Percentiles rank a stretch among this genome's conserved stretches.
phyloP scores from a whole-genome alignment of 2,113 vertebrate genomes.

The Cranoglanis bouderius region DNA sequence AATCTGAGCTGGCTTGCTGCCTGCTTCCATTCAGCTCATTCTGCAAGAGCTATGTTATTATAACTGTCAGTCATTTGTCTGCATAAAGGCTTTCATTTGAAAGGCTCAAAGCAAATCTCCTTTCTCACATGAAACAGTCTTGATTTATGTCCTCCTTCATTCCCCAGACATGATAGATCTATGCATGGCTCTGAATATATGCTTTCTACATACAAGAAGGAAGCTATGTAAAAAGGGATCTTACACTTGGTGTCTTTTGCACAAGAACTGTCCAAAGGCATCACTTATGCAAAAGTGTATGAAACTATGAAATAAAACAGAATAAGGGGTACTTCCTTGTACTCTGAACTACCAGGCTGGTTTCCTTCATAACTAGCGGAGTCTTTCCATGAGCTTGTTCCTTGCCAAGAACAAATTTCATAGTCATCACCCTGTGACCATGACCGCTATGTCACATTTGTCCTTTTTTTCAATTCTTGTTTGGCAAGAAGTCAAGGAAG shows the following conservation, averaged over 20 bases:
- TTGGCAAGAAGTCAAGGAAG: neutral
- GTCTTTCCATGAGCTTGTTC: neutral
- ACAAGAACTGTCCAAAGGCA: conserved; percentile 66
- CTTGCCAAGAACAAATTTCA: neutral
- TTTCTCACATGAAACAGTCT: conserved; percentile 78
- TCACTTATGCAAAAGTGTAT: conserved; percentile 64
- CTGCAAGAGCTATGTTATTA: conserved; percentile 75
- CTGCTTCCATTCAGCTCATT: conserved; percentile 73
- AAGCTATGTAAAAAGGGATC: conserved; percentile 59
- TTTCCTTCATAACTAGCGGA: neutral
- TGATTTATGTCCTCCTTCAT: conserved; percentile 69
- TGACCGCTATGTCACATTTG: neutral
- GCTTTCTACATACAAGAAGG: conserved; percentile 68
- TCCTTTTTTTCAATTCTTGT: neutral
- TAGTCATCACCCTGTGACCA: neutral
- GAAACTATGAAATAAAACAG: conserved; percentile 60
- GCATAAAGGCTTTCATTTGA: conserved; percentile 77
- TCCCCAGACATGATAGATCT: conserved; percentile 36
- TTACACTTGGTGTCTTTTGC: conserved; percentile 47
- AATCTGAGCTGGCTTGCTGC: conserved; percentile 72
- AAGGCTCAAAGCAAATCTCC: conserved; percentile 77
- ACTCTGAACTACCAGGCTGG: neutral
- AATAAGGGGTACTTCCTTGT: conserved; percentile 45
- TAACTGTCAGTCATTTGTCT: conserved; percentile 79
- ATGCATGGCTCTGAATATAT: conserved; percentile 60